These are phyloP conservation scores for Scaptomyza caliginosa DNA, from an alignment of 2,888 invertebrate species.

Conservation along the genomic window DNA sequence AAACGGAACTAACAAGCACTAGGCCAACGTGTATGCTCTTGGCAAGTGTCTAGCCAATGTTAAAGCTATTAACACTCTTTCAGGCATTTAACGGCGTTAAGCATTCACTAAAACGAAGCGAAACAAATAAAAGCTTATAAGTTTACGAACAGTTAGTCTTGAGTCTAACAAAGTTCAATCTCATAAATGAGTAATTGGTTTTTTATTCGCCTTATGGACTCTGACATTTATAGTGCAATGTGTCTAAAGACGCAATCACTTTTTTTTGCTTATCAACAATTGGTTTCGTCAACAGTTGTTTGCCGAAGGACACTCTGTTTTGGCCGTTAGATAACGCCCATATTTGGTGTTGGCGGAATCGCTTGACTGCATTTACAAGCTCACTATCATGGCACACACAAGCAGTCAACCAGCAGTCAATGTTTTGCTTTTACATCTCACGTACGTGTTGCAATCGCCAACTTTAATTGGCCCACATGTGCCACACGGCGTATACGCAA, in stretches of 20 bases:
- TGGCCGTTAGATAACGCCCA: slow-evolving; percentile 10
- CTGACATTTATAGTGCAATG: background rate
- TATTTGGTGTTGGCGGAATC: slow-evolving; percentile 11
- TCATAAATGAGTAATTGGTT: slow-evolving; percentile 1
- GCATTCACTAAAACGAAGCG: background rate
- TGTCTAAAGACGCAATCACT: slow-evolving; percentile 8
- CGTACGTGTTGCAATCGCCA: slow-evolving; percentile 46
- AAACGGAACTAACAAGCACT: slow-evolving; percentile 14
- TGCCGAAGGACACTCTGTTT: slow-evolving; percentile 26
- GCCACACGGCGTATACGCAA: slow-evolving; percentile 45
- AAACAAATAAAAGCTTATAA: background rate
- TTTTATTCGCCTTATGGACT: background rate
- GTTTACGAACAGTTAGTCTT: background rate
- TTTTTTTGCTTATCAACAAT: slow-evolving; percentile 6
- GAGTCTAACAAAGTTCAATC: slow-evolving; percentile 18
- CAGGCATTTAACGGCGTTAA: background rate
- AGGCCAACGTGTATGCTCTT: slow-evolving; percentile 56
- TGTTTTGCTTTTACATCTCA: too few relatives aligned
- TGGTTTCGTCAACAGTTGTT: slow-evolving; percentile 18
- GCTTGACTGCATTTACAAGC: slow-evolving; percentile 70
- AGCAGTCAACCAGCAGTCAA: slow-evolving; percentile 20
- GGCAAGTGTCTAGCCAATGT: slow-evolving; percentile 59
- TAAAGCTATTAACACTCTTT: slow-evolving; percentile 45
- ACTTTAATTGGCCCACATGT: slow-evolving; percentile 59
- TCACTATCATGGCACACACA: slow-evolving; percentile 77